Evolutionary conservation across 2,797 vertebrate genomes (phyloP), one percentile per base, ranked within the genome.

Genomic region (Etheostoma nigrum): DNA sequence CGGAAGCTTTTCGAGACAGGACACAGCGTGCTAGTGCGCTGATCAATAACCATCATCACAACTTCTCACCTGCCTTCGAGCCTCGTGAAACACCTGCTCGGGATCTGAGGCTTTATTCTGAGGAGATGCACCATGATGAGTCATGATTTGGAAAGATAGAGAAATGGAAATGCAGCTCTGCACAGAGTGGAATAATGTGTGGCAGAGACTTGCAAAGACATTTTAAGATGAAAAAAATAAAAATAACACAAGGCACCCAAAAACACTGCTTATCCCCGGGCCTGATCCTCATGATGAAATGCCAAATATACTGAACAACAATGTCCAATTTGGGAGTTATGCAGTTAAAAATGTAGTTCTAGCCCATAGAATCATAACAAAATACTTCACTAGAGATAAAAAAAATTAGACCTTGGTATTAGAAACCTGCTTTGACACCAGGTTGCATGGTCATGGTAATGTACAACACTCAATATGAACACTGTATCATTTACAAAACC

Each of bases 31-130:
- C 67, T 27, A 11, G 74, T n/a, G 59, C 25, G 40, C 81, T 73
- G 88, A 91, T 93, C 87, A 87, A 89, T 91, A 90, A 85, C 83
- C 83, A 91, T 92, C 90, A 91, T 90, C 73, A 25, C 83, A 78
- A 84, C 69, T 87, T 83, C 81, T 89, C 88, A 91, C 88, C 87
- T 92, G 83, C 69, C 10, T 78, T 52, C 67, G 9, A 65, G 74
- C 58, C 64, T 36, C 14, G 72, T 30, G 72, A 45, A 36, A 27
- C 8, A 60, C 57, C 78, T 49, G 64, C 69, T 55, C 67, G 10
- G 48, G 69, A 47, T 60, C 53, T 57, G 69, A 73, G 72, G 86
- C 86, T 84, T 88, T 79, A 87, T 88, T 82, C 69, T 3, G 40
- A 69, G 57, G 67, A 63, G 64, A 83, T 57, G 53, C 40, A 19